Conservation (phyloP, 2,113 vertebrate genomes). For the Orycteropus afer region DNA sequence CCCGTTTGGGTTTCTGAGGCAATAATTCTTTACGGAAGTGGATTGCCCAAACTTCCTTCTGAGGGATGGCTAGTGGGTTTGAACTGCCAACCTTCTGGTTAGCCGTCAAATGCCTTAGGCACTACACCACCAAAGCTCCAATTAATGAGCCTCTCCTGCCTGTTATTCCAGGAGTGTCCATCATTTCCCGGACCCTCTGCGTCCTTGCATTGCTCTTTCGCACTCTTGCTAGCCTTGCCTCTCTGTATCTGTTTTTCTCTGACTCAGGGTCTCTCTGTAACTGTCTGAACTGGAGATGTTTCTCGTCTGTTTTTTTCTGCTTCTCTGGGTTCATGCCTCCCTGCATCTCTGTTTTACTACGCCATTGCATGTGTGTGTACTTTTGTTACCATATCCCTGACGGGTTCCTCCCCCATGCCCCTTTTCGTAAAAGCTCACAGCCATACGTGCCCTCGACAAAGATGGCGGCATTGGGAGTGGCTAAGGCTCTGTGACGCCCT, state of each 20-base stretch:
- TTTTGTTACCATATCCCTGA: not conserved
- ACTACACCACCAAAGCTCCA: no score
- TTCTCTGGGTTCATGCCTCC: not conserved
- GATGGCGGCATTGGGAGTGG: not conserved
- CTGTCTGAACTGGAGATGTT: not conserved
- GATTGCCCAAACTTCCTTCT: no score
- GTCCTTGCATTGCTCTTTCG: not conserved
- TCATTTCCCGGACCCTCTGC: conserved; percentile 22
- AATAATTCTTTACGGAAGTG: no score
- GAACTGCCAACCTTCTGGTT: no score
- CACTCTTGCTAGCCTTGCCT: not conserved
- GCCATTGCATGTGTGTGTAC: not conserved
- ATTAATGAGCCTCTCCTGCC: not conserved
- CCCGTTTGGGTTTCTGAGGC: no score
- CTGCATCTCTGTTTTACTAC: not conserved
- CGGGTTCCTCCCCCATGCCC: not conserved
- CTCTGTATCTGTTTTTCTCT: not conserved
- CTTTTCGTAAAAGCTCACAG: not conserved
- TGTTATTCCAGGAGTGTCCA: not conserved
- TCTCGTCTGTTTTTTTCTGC: not conserved
- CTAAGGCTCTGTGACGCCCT: rapidly evolving
- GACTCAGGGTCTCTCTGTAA: not conserved
- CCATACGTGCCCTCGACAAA: conserved; percentile 57
- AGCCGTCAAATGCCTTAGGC: no score
- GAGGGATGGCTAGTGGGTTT: no score